These are phyloP conservation scores for Ptychobarbus kaznakovi DNA, from an alignment of 2,797 vertebrate genomes.

Conservation along the genomic window DNA sequence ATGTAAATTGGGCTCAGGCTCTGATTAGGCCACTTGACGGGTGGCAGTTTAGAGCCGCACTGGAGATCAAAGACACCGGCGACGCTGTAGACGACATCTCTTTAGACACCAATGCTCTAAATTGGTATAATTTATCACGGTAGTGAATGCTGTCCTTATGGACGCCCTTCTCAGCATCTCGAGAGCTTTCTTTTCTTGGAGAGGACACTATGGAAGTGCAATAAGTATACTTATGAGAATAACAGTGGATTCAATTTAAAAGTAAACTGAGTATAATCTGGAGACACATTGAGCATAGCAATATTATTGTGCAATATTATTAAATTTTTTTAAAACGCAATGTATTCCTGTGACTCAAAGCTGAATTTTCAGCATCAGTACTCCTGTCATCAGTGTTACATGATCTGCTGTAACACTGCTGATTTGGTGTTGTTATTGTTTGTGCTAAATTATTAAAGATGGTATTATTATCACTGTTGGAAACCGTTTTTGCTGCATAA, in stretches of 20 bases:
- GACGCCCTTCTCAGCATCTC: background rate
- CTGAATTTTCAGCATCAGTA: background rate
- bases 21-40: constrained; percentile 54
- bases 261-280: background rate
- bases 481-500: background rate
- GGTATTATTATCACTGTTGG: background rate
- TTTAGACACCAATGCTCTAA: background rate
- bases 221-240: background rate
- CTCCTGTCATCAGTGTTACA: background rate
- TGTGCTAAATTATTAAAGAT: background rate
- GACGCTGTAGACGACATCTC: constrained; percentile 2
- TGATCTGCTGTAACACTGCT: background rate
- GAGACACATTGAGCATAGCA: background rate
- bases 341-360: background rate
- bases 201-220: background rate
- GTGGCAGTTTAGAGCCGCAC: constrained; percentile 44
- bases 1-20: constrained; percentile 51
- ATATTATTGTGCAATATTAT: background rate
- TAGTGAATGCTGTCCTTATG: constrained; percentile 28
- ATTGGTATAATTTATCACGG: constrained; percentile 12
- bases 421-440: background rate
- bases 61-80: constrained; percentile 47
- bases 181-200: background rate
- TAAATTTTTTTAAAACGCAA: background rate
- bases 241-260: background rate